Percentiles rank a stretch among this genome's conserved stretches.
These are phyloP conservation scores for Eulemur albifrons DNA, from an alignment of 2,797 vertebrate species.

Conservation along the genomic window DNA sequence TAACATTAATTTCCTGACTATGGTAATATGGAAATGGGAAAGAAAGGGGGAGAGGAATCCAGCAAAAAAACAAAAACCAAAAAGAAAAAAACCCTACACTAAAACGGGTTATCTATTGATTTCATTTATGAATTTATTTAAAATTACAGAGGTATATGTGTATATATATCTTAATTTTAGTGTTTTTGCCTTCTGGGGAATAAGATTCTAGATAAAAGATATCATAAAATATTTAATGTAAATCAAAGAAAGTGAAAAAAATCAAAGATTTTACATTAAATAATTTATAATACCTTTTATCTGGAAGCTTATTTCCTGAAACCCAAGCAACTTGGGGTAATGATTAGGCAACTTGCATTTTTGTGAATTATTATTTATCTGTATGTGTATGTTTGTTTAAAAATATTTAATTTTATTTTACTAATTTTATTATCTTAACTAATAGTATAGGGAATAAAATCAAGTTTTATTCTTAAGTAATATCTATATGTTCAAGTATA, in stretches of 20 bases:
- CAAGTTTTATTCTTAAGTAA: neutral
- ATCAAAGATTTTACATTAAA: neutral
- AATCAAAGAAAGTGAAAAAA: neutral
- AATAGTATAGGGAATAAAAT: neutral
- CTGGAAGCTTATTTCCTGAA: neutral
- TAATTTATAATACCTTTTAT: neutral
- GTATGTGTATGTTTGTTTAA: neutral
- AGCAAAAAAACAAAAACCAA: neutral
- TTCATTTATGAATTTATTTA: neutral
- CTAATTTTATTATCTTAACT: conserved; percentile 2
- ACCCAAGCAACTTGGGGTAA: neutral
- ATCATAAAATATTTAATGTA: neutral
- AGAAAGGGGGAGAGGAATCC: neutral
- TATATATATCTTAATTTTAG: neutral
- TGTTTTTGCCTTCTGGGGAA: neutral
- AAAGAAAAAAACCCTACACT: neutral
- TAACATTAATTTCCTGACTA: neutral
- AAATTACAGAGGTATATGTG: neutral
- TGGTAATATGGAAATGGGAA: neutral
- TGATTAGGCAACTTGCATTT: neutral
- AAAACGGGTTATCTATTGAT: neutral
- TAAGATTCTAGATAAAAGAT: neutral
- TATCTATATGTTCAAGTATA: neutral
- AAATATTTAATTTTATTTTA: neutral
- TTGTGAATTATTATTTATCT: neutral